Evolutionary conservation across 1,140 invertebrate genomes (phyloP).

Genomic region (Thaumatotibia leucotreta): DNA sequence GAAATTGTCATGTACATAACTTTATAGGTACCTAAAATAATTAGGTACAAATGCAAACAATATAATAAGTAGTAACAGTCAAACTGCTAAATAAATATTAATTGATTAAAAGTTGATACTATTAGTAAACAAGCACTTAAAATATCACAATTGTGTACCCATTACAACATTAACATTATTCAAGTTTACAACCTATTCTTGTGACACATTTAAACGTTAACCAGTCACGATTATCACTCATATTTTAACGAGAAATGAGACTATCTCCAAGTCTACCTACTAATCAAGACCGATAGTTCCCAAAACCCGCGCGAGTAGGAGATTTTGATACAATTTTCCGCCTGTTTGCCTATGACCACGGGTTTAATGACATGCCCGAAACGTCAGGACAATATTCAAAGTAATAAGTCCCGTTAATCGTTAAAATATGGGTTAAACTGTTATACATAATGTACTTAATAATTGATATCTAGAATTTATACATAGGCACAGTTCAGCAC

Average conservation of each 20-base stretch:
- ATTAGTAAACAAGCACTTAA: constrained; percentile 43
- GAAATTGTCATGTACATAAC: not conserved
- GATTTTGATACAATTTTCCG: too few species aligned
- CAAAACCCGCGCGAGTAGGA: too few species aligned
- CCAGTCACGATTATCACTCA: not conserved
- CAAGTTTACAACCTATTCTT: not conserved
- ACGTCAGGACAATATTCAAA: too few species aligned
- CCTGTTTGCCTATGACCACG: too few species aligned
- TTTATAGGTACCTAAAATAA: constrained; percentile 7
- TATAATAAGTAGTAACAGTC: constrained; percentile 14
- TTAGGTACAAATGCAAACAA: constrained; percentile 36
- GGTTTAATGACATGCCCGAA: too few species aligned
- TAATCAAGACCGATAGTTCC: too few species aligned
- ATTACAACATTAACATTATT: constrained; percentile 21
- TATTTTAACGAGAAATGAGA: not conserved
- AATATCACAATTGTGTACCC: constrained; percentile 62
- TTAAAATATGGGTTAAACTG: too few species aligned
- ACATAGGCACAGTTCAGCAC: not conserved
- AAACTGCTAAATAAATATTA: constrained; percentile 25
- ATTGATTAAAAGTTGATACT: constrained; percentile 33
- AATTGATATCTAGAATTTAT: not conserved
- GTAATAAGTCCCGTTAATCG: too few species aligned
- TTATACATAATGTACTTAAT: too few species aligned
- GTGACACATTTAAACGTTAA: not conserved
- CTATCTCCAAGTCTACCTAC: too few species aligned